phyloP scores from a whole-genome alignment of 2,113 vertebrate species.

The Ardeotis arabs region DNA sequence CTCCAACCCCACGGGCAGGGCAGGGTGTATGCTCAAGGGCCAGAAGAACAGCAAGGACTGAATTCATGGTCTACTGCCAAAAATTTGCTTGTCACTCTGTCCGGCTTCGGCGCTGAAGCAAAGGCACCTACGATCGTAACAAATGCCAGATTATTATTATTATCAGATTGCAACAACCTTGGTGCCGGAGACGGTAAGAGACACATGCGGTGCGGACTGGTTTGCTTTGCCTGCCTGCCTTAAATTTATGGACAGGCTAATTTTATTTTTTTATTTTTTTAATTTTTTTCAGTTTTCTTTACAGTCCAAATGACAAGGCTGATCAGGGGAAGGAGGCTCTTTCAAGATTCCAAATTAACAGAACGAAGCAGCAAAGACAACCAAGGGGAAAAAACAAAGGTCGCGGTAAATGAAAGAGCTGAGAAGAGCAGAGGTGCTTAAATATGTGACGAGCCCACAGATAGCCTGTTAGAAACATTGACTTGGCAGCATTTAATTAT shows the following conservation, averaged over 20 bases:
- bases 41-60: neutral
- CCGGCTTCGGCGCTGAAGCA: neutral
- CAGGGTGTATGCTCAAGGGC: neutral
- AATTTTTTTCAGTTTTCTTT: neutral
- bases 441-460: fast-evolving
- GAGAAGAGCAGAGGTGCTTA: neutral
- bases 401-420: neutral
- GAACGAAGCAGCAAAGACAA: neutral
- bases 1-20: neutral
- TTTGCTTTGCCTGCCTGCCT: neutral
- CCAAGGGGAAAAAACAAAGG: neutral
- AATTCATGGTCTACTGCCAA: neutral
- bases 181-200: neutral
- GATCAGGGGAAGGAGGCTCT: neutral
- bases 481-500: slow-evolving; percentile 13
- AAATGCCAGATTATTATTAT: neutral
- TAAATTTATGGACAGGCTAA: neutral
- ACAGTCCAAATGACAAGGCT: neutral
- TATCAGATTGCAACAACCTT: slow-evolving; percentile 3
- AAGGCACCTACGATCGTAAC: neutral
- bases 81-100: neutral
- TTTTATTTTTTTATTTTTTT: neutral
- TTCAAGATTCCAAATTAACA: neutral
- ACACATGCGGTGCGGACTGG: fast-evolving
- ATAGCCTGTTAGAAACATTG: neutral